These are phyloP conservation scores for Aradophagus sp. DNA, from an alignment of 1,140 invertebrate species.

Conservation along the genomic window DNA sequence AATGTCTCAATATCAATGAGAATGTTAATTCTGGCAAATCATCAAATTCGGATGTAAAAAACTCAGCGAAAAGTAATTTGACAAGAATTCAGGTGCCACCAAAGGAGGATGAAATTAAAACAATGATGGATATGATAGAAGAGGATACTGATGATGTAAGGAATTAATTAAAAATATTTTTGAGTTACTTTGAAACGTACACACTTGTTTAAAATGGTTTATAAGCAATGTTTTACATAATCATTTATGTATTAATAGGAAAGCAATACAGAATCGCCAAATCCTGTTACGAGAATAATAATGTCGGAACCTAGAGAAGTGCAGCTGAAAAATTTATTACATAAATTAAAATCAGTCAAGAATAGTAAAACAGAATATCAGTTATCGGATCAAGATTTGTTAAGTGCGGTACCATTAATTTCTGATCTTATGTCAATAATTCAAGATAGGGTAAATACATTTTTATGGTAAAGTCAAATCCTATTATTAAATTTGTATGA, in stretches of 20 bases:
- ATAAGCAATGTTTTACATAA: too few relatives aligned
- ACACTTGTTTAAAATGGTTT: too few relatives aligned
- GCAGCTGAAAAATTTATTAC: slow-evolving; percentile 28
- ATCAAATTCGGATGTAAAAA: slow-evolving; percentile 19
- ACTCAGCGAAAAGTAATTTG: slow-evolving; percentile 25
- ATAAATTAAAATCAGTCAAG: slow-evolving; percentile 22
- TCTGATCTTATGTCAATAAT: slow-evolving; percentile 62
- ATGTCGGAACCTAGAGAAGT: slow-evolving; percentile 25
- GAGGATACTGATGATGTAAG: slow-evolving; percentile 66
- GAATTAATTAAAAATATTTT: too few relatives aligned
- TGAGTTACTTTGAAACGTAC: too few relatives aligned
- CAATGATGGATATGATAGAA: slow-evolving; percentile 69
- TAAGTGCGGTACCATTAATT: slow-evolving; percentile 64
- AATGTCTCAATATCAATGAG: slow-evolving; percentile 41
- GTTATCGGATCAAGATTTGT: slow-evolving; percentile 60
- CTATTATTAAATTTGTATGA: neutral
- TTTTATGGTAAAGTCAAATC: slow-evolving; percentile 10
- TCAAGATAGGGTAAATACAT: slow-evolving; percentile 63
- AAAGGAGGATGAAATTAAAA: slow-evolving; percentile 71
- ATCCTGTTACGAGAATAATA: slow-evolving; percentile 32
- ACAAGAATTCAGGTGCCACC: slow-evolving; percentile 54
- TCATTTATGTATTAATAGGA: slow-evolving; percentile 40
- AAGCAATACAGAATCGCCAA: slow-evolving; percentile 56
- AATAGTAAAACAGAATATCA: slow-evolving; percentile 28
- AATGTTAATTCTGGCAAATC: slow-evolving; percentile 47